These are phyloP conservation scores for Gnatocerus cornutus DNA, from an alignment of 2,888 invertebrate species.

Conservation along the genomic window DNA sequence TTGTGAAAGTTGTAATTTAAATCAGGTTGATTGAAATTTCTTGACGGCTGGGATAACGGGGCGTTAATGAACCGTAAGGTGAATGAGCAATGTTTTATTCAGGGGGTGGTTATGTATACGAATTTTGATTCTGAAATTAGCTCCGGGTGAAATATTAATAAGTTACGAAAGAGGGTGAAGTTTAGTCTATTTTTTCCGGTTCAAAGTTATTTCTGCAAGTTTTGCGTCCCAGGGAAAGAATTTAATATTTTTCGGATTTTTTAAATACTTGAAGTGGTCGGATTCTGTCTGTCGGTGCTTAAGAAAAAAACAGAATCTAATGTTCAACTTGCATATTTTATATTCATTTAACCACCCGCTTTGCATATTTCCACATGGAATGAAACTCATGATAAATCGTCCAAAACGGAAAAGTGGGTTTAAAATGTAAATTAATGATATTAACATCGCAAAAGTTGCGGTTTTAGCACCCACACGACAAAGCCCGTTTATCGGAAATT, in stretches of 20 bases:
- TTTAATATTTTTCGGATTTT: too few species aligned
- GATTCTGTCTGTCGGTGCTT: too few species aligned
- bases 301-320: constrained; percentile 2
- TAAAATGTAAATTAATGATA: constrained; percentile 26
- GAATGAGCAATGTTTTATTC: constrained; percentile 37
- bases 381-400: constrained; percentile 5
- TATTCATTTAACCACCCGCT: constrained; percentile 2
- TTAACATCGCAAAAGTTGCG: constrained; percentile 15
- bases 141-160: too few species aligned
- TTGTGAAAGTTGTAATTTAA: constrained; percentile 22
- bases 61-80: constrained; percentile 24
- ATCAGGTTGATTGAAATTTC: constrained; percentile 18
- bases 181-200: too few species aligned
- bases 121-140: constrained; percentile 13
- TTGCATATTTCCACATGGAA: constrained; percentile 14
- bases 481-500: constrained; percentile 19
- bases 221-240: too few species aligned
- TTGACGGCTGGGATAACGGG: constrained; percentile 7
- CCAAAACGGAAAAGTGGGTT: constrained; percentile 5
- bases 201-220: too few species aligned
- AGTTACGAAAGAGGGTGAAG: too few species aligned
- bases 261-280: too few species aligned
- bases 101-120: constrained; percentile 5
- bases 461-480: constrained; percentile 14
- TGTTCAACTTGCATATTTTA: background rate